Conservation (phyloP, 1,140 invertebrate genomes). For the Adoxophyes honmai region DNA sequence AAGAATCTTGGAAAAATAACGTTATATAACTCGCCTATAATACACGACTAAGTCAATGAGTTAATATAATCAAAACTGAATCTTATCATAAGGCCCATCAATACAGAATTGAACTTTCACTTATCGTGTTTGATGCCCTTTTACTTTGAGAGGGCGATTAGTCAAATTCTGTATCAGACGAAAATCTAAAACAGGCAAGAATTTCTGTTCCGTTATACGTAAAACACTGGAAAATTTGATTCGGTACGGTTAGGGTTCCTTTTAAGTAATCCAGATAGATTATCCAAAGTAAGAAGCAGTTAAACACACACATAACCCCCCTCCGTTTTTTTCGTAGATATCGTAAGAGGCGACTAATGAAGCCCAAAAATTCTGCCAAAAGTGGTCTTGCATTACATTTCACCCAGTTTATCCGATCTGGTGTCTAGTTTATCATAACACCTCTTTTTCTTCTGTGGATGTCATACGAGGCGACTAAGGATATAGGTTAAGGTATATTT, state of each 20-base stretch:
- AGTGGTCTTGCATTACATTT: too few species aligned
- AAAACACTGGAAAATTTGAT: neutral
- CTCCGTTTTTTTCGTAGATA: too few species aligned
- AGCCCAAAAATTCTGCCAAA: too few species aligned
- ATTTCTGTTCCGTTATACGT: neutral
- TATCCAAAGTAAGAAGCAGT: too few species aligned
- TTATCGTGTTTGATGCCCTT: neutral
- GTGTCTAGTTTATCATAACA: too few species aligned
- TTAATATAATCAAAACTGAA: neutral
- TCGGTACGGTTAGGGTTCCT: neutral
- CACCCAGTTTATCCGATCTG: too few species aligned
- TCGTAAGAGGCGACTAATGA: too few species aligned
- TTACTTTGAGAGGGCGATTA: neutral
- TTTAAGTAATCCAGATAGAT: too few species aligned
- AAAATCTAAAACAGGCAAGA: neutral
- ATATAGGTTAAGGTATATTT: too few species aligned
- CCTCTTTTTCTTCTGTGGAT: too few species aligned
- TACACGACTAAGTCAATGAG: neutral
- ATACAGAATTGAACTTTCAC: neutral
- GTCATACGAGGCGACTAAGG: too few species aligned
- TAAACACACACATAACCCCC: too few species aligned
- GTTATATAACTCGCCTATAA: neutral
- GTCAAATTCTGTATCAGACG: neutral
- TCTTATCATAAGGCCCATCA: neutral
- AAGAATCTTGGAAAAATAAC: conserved; percentile 5